Evolutionary conservation across 2,888 invertebrate genomes (phyloP).

Genomic region (Tipula unca): DNA sequence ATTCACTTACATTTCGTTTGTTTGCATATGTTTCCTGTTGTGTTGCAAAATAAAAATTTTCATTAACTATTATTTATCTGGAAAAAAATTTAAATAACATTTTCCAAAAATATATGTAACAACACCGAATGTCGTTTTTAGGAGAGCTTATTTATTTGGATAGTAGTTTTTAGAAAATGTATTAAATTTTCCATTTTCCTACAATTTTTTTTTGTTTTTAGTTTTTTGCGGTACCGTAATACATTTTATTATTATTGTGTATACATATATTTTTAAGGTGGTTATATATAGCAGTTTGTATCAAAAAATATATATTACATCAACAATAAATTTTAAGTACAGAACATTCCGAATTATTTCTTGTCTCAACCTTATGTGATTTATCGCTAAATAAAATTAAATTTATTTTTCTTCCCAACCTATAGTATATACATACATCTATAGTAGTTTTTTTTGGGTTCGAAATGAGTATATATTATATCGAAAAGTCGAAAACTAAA

Average conservation of each 20-base stretch:
- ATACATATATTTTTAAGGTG: background rate
- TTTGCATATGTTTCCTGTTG: background rate
- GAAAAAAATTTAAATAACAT: background rate
- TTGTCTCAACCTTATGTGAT: constrained; percentile 14
- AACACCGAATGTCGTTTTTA: background rate
- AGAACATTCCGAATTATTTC: background rate
- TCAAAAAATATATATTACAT: background rate
- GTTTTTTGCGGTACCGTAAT: background rate
- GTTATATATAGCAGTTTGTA: background rate
- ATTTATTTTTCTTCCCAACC: constrained; percentile 15
- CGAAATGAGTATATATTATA: background rate
- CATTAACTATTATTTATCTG: background rate
- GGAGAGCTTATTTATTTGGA: background rate
- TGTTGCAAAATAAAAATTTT: background rate
- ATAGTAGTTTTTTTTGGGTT: background rate
- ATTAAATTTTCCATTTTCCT: background rate
- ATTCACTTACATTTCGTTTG: background rate
- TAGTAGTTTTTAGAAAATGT: background rate
- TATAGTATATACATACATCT: background rate
- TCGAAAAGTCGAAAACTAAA: background rate
- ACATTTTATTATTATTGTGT: background rate
- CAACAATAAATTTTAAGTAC: background rate
- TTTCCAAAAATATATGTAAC: background rate
- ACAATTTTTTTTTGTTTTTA: background rate
- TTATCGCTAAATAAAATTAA: constrained; percentile 15